A percentile compares a stretch with the other conserved stretches of the same genome.
These are phyloP conservation scores for Noturus placidus DNA, from an alignment of 2,113 vertebrate species.

Conservation along the genomic window DNA sequence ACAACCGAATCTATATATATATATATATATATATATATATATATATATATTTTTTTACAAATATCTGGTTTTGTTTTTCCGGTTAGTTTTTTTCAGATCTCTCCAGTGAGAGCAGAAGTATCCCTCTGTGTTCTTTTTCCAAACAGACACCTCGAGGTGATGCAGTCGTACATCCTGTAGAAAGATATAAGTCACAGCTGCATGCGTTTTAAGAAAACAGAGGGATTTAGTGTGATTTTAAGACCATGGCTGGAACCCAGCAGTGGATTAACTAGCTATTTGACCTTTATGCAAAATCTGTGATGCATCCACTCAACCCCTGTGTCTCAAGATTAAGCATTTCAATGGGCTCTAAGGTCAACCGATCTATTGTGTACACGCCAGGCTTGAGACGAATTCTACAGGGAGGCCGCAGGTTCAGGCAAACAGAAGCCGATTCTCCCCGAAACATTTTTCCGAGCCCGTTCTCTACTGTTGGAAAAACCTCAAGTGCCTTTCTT, in stretches of 20 bases:
- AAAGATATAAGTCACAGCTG: not conserved
- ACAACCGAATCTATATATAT: not conserved
- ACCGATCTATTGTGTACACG: conserved; percentile 46
- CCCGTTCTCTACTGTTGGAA: not conserved
- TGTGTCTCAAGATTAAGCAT: conserved; percentile 62
- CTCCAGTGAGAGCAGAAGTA: not conserved
- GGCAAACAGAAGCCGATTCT: conserved; percentile 38
- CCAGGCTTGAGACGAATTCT: conserved; percentile 29
- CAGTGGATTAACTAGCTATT: conserved; percentile 58
- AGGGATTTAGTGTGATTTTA: conserved; percentile 21
- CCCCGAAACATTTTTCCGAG: conserved; percentile 1
- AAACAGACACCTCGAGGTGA: not conserved
- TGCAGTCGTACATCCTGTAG: too few species aligned
- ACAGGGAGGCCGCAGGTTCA: conserved; percentile 15
- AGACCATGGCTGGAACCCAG: conserved; percentile 32
- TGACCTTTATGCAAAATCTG: conserved; percentile 61
- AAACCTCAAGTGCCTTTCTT: conserved; percentile 17
- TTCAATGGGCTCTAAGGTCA: conserved; percentile 56
- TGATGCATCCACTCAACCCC: conserved; percentile 51
- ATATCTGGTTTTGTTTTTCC: not conserved
- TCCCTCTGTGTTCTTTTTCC: not conserved
- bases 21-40: not conserved
- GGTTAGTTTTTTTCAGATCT: not conserved
- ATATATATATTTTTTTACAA: not conserved
- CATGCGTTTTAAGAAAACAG: not conserved